These are phyloP conservation scores for Drosophila tani DNA, from an alignment of 1,140 invertebrate genomes.

Conservation along the genomic window DNA sequence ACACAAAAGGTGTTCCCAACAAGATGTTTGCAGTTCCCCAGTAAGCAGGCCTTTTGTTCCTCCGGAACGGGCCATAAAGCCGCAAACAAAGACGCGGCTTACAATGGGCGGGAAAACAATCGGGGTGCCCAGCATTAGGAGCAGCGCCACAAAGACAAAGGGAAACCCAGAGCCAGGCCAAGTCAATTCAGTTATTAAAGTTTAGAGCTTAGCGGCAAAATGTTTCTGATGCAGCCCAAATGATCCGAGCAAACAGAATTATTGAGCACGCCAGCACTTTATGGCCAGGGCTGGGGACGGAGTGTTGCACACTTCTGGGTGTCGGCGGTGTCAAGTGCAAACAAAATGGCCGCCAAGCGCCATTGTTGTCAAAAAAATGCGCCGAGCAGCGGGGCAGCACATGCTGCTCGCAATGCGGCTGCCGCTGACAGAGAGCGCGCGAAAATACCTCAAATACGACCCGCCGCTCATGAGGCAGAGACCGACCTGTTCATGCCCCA, in stretches of 20 bases:
- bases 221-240: conserved; percentile 9
- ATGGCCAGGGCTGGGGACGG: conserved; percentile 10
- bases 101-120: conserved; percentile 22
- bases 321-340: conserved; percentile 67
- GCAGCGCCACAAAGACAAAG: conserved; percentile 25
- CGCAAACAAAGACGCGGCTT: conserved; percentile 36
- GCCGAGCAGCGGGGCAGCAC: conserved; percentile 1
- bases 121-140: conserved; percentile 12
- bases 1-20: conserved; percentile 51
- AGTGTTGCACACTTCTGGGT: conserved; percentile 42
- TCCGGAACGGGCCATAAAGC: conserved; percentile 23
- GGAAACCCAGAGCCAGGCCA: conserved; percentile 1
- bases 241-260: conserved; percentile 52
- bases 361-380: conserved; percentile 53
- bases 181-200: conserved; percentile 48
- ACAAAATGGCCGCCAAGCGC: conserved; percentile 66
- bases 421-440: conserved; percentile 64
- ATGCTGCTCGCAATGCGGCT: conserved; percentile 21
- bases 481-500: conserved; percentile 12
- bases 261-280: conserved; percentile 41
- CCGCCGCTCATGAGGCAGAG: conserved; percentile 11
- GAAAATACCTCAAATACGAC: conserved; percentile 51
- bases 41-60: conserved; percentile 20
- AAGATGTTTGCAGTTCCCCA: conserved; percentile 28
- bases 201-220: conserved; percentile 31